Evolutionary conservation across 2,888 invertebrate species (phyloP), one percentile per base, ranked within the genome.

Genomic region (Drosophila infuscata): DNA sequence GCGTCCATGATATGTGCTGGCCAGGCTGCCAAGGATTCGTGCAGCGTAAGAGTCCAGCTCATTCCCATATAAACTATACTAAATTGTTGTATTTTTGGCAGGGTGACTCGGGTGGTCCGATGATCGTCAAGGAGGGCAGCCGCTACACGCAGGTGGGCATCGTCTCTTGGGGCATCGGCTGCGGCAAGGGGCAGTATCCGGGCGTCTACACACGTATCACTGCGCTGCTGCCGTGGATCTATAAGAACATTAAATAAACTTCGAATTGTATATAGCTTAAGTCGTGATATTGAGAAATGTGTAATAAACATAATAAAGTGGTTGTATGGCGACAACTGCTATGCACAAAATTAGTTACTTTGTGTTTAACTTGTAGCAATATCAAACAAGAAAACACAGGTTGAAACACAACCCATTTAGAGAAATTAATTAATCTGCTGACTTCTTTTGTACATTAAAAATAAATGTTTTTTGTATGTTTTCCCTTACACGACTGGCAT

Each of bases 101-200:
- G 97, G 97, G 97, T 53, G 97, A 98, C 92, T 97, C 97, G 82
- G 98, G 98, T 53, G 98, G 98, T 7, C 98, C 98, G 0, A 93
- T 98, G 86, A 96, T 97, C 96, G 95, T 97, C 15, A 96, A 95
- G 89, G 95, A 96, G 65, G 95, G 95, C 51, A 95, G 95, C 7
- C 95, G 95, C 70, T 97, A 97, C 96, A 96, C 95, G 0, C 97
- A 97, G 93, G 96, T 97, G 25, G 98, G 98, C 61, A 95, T 98
- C 57, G 98, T 98, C 29, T 97, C 97, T 17, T 98, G 97, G 97
- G 98, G 98, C 74, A 97, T 98, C 83, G 97, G 97, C 43, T 98
- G 98, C 92, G 97, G 97, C 65, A 97, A 97, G 93, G 97, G 97
- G 29, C 97, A 97, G 91, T 98, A 97, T 93, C 98, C 97, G 0